Conservation (phyloP, 1,140 invertebrate species). For the Thrips palmi region DNA sequence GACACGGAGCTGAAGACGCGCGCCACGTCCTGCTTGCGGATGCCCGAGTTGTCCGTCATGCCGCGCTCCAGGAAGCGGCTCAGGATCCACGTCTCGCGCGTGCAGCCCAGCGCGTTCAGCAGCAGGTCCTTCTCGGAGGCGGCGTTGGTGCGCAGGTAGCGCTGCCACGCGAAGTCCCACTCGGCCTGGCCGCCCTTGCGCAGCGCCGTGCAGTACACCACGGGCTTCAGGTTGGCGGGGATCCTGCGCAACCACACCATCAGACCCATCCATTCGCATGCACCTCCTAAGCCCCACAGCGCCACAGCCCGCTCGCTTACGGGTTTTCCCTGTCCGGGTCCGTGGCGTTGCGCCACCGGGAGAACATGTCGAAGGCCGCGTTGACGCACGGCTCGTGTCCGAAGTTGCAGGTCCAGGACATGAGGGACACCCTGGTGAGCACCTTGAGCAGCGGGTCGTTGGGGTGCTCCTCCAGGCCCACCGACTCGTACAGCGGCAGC, state of each 20-base stretch:
- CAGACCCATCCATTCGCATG: not conserved
- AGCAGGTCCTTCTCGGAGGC: constrained; percentile 57
- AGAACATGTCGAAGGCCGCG: constrained; percentile 43
- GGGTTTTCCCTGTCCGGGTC: constrained; percentile 53
- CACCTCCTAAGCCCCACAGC: no score
- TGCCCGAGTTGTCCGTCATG: constrained; percentile 45
- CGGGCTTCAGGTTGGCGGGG: constrained; percentile 54
- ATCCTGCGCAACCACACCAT: constrained; percentile 36
- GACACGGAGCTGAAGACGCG: constrained; percentile 54
- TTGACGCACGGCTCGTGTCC: constrained; percentile 46
- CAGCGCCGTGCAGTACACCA: constrained; percentile 73
- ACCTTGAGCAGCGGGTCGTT: constrained; percentile 42
- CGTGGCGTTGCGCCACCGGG: constrained; percentile 44
- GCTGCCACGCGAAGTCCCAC: constrained; percentile 69
- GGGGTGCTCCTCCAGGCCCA: constrained; percentile 38
- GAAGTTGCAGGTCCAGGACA: constrained; percentile 46
- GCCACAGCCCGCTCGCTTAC: no score
- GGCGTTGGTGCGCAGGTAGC: constrained; percentile 50
- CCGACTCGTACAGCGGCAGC: constrained; percentile 38
- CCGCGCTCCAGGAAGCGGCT: constrained; percentile 53
- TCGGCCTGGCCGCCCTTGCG: constrained; percentile 55
- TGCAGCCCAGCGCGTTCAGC: constrained; percentile 57
- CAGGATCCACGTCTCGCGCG: constrained; percentile 54
- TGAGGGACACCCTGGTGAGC: constrained; percentile 46
- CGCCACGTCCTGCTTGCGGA: constrained; percentile 59